Base-by-base conservation (phyloP, 2,113 vertebrate genomes). In the Henicopernis longicauda region DNA sequence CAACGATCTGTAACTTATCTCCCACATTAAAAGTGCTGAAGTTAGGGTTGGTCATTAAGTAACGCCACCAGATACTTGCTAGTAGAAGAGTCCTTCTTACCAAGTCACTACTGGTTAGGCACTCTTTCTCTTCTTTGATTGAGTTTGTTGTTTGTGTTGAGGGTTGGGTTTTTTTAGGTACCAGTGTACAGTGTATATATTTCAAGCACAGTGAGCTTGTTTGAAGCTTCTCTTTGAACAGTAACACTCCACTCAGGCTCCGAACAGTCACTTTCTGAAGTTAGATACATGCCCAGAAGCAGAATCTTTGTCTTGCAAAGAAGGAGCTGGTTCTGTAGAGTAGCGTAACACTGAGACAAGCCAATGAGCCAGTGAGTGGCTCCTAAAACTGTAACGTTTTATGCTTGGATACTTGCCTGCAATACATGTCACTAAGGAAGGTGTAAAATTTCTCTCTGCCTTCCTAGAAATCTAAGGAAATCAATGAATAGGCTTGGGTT, bases 151-250 rank as follows among this genome's bases (percentile, higher is more conserved):
- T 58, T 50, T 89, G 59, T 40, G 44, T 67, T 58, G 26, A 52
- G 50, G 34, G 16, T 40, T 40, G 40, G 9, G 11, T 3, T 6
- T 14, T 32, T 38, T 61, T 93, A 22, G 47, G 19, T 77, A 74
- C 34, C 0, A 1, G 21, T 42, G 29, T 55, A 29, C 0, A 1
- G 21, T 42, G 29, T 55, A 29, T 44, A 44, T 16, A 44, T 86
- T 95, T 80, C 57, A 88, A 88, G 27, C 45, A 73, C 50, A 52
- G 36, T 62, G 29, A 78, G 13, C 57, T 79, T 57, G 11, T 89
- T 76, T 90, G 77, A 78, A 23, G 44, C 76, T 63, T 89, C n/a
- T 40, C 47, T 95, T 92, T 89, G 42, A 94, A 55, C 10, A 50
- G 50, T 40, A 76, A 20, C 44, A 20, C 9, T 90, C 49, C 16